Conservation (phyloP, 2,888 invertebrate genomes). For the Brachypterus glaber region DNA sequence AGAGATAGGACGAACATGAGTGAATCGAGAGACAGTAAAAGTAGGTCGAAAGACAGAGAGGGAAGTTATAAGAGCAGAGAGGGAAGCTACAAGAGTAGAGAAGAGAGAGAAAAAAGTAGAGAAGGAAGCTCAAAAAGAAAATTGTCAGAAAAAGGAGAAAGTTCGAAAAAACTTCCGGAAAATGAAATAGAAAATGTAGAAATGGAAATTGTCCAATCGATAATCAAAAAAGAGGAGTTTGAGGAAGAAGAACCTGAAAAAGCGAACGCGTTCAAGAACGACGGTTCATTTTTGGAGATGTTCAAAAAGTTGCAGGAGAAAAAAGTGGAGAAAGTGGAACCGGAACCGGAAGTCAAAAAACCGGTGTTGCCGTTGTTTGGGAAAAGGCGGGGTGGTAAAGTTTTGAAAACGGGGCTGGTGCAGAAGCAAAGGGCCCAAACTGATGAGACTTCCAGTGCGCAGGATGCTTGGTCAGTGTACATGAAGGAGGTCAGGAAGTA, state of each 20-base stretch:
- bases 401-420: constrained; percentile 82
- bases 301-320: constrained; percentile 80
- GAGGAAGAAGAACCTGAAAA: constrained; percentile 40
- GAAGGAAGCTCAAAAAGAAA: too few species aligned
- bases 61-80: too few species aligned
- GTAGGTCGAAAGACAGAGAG: too few species aligned
- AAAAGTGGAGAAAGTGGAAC: constrained; percentile 41
- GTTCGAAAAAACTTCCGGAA: constrained; percentile 1
- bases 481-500: constrained; percentile 91
- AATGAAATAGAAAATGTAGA: constrained; percentile 21
- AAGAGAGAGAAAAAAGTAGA: too few species aligned
- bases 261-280: constrained; percentile 70
- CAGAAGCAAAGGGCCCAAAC: constrained; percentile 66
- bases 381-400: constrained; percentile 76
- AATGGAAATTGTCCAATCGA: constrained; percentile 24
- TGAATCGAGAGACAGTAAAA: too few species aligned
- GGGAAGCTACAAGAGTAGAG: too few species aligned
- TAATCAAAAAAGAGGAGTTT: constrained; percentile 31
- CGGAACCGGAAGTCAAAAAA: constrained; percentile 38
- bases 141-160: too few species aligned
- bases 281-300: constrained; percentile 84
- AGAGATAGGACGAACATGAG: too few species aligned
- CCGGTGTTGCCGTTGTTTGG: constrained; percentile 53
- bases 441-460: constrained; percentile 54
- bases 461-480: constrained; percentile 89